Base-by-base conservation (phyloP, 2,888 invertebrate species). In the Bellardia bayeri region DNA sequence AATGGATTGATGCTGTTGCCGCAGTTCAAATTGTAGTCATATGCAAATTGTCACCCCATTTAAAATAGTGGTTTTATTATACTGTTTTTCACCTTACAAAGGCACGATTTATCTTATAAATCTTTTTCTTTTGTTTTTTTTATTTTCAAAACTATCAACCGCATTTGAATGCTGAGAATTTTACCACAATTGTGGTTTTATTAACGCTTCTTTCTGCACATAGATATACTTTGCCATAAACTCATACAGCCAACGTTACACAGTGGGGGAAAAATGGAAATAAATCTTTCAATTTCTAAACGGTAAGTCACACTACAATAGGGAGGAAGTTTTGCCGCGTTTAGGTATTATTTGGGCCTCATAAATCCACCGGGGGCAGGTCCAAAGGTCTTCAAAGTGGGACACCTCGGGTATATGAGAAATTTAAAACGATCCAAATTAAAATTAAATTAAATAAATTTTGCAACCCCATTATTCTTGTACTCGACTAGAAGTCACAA, bases 101-200 rank as follows among this genome's bases (percentile, higher is more conserved):
- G 33, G 63, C 56, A 74, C 79, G 79, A 82, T 79, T 86, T 82
- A 86, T 86, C 86, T 82, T 82, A 45, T 40, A 82, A 40, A 42
- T 37, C 74, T 78, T 33, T 63, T 3, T 11, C 0, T 37, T 45
- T 64, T 72, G 51, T 63, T 61, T 61, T 64, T 64, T 63, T n/a
- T n/a, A n/a, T n/a, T 37, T 54, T 40, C 23, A 40, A 72, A 51
- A 81, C 51, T 74, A 72, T 79, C 79, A 79, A 82, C 74, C 82
- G 14, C 82, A 82, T 75, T 82, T 74, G 78, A 79, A 82, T 86
- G 74, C 78, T 79, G 86, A 82, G 86, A 86, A 69, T 79, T 82
- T 64, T 79, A 86, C 86, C 82, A 69, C 82, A 82, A 72, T 79
- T 86, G 86, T 54, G 82, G 86, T 82, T 82, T 86, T 82, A 82